A percentile compares a stretch with the other conserved stretches of the same genome.
Conservation (phyloP, 2,888 invertebrate species). For the Amphimallon solstitiale region DNA sequence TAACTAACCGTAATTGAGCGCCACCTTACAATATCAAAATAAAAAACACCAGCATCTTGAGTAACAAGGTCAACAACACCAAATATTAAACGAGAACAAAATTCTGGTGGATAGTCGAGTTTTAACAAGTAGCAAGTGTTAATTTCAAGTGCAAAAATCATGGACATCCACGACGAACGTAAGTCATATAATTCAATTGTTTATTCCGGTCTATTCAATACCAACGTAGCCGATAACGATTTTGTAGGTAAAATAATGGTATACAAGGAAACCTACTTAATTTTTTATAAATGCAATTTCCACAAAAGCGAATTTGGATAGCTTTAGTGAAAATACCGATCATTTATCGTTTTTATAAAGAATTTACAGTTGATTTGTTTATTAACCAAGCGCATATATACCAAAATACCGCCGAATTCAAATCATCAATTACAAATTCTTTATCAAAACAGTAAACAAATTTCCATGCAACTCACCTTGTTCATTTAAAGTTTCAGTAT, state of each 20-base stretch:
- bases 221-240: constrained; percentile 46
- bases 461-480: background rate
- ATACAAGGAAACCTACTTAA: constrained; percentile 45
- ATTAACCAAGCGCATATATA: constrained; percentile 49
- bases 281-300: constrained; percentile 33
- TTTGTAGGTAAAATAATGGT: constrained; percentile 42
- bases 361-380: constrained; percentile 52
- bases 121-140: constrained; percentile 11
- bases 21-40: constrained; percentile 51
- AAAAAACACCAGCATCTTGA: constrained; percentile 60
- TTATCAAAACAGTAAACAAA: background rate
- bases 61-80: constrained; percentile 63
- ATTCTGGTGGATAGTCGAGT: constrained; percentile 26
- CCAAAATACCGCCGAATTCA: constrained; percentile 55
- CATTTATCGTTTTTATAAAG: background rate
- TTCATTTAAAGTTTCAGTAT: background rate
- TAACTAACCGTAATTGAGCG: constrained; percentile 34
- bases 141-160: constrained; percentile 10
- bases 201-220: constrained; percentile 7
- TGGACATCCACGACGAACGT: constrained; percentile 29
- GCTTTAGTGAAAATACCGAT: background rate
- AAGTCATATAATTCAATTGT: constrained; percentile 25
- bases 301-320: background rate
- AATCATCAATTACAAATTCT: constrained; percentile 7
- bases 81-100: constrained; percentile 45